Percentiles rank a stretch among this genome's conserved stretches.
Evolutionary conservation across 2,113 vertebrate species (phyloP).

Genomic region (Helogale parvula): DNA sequence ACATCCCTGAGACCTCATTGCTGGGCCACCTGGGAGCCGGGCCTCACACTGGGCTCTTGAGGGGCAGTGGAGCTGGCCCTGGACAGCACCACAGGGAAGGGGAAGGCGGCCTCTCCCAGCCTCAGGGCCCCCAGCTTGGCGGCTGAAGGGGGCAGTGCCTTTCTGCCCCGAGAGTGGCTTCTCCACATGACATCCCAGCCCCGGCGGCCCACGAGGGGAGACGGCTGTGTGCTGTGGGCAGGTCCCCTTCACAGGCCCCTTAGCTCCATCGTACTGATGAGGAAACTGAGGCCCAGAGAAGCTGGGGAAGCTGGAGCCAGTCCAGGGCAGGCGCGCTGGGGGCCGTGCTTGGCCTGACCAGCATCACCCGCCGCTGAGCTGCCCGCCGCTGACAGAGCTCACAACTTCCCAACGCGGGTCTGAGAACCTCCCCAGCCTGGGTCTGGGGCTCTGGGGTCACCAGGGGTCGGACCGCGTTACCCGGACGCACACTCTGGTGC

Average conservation of each 20-base stretch:
- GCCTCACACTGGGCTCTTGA: background rate
- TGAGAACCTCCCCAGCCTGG: fast-evolving
- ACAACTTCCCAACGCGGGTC: fast-evolving
- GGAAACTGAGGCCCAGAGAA: background rate
- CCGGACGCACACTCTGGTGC: background rate
- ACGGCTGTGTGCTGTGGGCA: background rate
- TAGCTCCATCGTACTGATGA: too few species aligned
- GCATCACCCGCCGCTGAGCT: fast-evolving
- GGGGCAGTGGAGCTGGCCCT: background rate
- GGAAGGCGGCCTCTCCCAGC: fast-evolving
- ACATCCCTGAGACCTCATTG: background rate
- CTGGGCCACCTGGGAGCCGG: background rate
- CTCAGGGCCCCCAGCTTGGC: fast-evolving
- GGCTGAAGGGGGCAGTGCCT: too few species aligned
- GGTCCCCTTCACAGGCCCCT: background rate
- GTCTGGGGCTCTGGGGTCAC: background rate
- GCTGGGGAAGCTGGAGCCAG: background rate
- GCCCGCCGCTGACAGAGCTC: fast-evolving
- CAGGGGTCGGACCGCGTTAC: fast-evolving
- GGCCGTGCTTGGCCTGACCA: fast-evolving
- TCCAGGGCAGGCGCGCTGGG: background rate
- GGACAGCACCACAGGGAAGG: fast-evolving
- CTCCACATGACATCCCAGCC: too few species aligned
- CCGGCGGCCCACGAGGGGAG: fast-evolving
- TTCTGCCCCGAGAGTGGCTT: fast-evolving